Evolutionary conservation across 2,113 vertebrate genomes (phyloP).

Genomic region (Fukomys damarensis): DNA sequence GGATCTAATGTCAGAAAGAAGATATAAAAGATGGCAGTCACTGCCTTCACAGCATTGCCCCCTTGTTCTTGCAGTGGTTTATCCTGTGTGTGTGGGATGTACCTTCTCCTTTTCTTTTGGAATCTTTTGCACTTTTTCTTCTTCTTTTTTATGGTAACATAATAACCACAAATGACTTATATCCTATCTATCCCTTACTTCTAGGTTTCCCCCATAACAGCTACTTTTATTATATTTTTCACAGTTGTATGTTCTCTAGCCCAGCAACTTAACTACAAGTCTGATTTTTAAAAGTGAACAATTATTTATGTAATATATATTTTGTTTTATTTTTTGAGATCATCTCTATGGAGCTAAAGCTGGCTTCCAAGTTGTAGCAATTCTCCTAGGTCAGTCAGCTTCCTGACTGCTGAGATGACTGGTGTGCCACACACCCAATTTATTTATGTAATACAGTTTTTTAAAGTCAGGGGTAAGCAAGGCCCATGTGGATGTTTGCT

Average conservation of each 20-base stretch:
- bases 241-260: background rate
- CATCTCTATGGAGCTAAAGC: background rate
- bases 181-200: background rate
- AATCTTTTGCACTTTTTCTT: background rate
- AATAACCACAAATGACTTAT: background rate
- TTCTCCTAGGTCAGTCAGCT: background rate
- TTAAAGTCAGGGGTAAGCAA: background rate
- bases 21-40: background rate
- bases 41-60: background rate
- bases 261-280: background rate
- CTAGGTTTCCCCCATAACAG: background rate
- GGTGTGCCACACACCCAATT: background rate
- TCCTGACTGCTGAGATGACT: background rate
- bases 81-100: background rate
- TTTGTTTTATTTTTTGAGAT: background rate
- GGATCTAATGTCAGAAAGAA: background rate
- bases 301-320: background rate
- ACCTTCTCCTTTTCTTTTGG: background rate
- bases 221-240: background rate
- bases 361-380: background rate
- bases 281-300: background rate
- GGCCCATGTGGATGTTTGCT: background rate
- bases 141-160: background rate
- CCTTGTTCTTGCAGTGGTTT: background rate
- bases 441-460: background rate